Evolutionary conservation across 2,888 invertebrate genomes (phyloP).

Genomic region (Colostygia pectinataria): DNA sequence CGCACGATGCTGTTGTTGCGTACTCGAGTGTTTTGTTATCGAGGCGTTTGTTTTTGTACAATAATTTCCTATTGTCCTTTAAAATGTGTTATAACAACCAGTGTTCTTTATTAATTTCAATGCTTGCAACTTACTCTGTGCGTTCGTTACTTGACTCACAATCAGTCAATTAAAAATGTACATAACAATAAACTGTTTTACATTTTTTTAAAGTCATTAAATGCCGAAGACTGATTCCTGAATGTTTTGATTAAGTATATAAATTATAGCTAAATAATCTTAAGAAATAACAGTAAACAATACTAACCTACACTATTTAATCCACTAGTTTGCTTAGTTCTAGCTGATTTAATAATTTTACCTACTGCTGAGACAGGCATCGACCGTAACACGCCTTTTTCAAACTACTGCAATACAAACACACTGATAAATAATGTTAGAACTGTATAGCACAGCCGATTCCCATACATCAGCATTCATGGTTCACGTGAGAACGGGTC

Average conservation of each 20-base stretch:
- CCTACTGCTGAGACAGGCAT: background rate
- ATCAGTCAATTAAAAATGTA: no score
- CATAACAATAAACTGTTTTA: no score
- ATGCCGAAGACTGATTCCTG: no score
- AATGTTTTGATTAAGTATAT: no score
- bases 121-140: background rate
- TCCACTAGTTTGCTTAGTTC: background rate
- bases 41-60: slow-evolving; percentile 27
- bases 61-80: slow-evolving; percentile 30
- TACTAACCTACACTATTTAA: no score
- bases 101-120: slow-evolving; percentile 4
- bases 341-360: no score
- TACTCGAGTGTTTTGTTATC: slow-evolving; percentile 27
- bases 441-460: slow-evolving; percentile 9
- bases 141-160: no score
- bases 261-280: no score
- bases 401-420: background rate
- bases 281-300: no score
- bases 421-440: slow-evolving; percentile 1
- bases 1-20: slow-evolving; percentile 26
- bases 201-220: no score
- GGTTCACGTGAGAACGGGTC: slow-evolving; percentile 69
- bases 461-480: slow-evolving; percentile 45
- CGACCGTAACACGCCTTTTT: background rate
- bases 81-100: background rate